Base-by-base conservation (phyloP, 2,797 vertebrate species). In the Acanthis flammea region DNA sequence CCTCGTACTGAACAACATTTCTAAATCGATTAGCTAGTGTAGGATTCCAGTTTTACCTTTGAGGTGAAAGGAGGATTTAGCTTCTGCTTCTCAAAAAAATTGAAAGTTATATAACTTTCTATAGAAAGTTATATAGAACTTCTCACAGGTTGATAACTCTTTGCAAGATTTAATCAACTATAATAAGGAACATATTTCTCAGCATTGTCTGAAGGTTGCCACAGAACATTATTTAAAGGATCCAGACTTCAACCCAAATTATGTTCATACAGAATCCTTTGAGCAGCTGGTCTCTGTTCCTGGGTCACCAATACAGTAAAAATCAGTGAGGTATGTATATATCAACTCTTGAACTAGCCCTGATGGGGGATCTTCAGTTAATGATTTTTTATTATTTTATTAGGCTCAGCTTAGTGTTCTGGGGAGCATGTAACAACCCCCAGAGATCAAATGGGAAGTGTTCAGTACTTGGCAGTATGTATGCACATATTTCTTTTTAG, bases 151-250 rank as follows among this genome's bases (percentile, higher is more conserved):
- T 96, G 98, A 99, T 97, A 98, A 98, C 92, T 99, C 99, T 93
- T 97, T 98, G 74, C 98, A 99, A 96, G 96, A 97, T 4, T 96
- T 99, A 94, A 97, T 98, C 54, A 95, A 92, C 47, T 99, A 98
- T 68, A 98, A 99, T 97, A 99, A 99, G 94, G 98, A 99, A 53
- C 98, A 98, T 97, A 98, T 99, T 96, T 98, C 97, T 51, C 98
- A 98, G n/a, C 97, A 98, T 84, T 99, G 98, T 94, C 96, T 99
- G 81, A 98, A 97, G 97, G 98, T 98, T 45, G 72, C 98, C 72
- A 98, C 99, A 91, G 98, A 99, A 74, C 95, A 98, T 60, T 98
- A 98, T 89, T 95, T 98, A 89, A 98, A 97, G 94, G 98, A 98
- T 58, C 94, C 97, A 6, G 98, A 98, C 78, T 99, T 99, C 94